phyloP scores from a whole-genome alignment of 2,797 vertebrate genomes.

The Acanthornis magna region DNA sequence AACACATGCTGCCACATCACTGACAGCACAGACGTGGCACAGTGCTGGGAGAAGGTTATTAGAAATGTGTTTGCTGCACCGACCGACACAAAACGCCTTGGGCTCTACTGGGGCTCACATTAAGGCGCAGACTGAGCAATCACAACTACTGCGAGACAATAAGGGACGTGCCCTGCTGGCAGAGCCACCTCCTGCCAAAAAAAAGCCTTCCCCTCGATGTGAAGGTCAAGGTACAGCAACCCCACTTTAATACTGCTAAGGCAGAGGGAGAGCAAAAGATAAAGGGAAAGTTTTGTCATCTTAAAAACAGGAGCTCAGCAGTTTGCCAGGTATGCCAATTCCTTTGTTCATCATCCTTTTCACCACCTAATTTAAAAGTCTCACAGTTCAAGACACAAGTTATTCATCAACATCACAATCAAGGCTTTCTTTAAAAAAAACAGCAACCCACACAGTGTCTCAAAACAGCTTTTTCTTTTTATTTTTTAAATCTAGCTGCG shows the following conservation, averaged over 20 bases:
- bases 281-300: constrained; percentile 1
- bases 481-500: not conserved
- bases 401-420: not conserved
- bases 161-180: not conserved
- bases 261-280: not conserved
- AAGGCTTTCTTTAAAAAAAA: not conserved
- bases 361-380: not conserved
- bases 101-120: not conserved
- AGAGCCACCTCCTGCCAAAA: not conserved
- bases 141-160: not conserved
- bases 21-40: not conserved
- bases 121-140: not conserved
- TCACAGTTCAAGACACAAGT: not conserved
- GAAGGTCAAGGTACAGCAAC: not conserved
- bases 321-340: not conserved
- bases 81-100: not conserved
- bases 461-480: not conserved
- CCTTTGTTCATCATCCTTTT: not conserved
- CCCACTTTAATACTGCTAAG: not conserved
- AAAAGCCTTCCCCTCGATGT: not conserved
- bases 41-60: not conserved
- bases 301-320: not conserved
- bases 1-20: not conserved
- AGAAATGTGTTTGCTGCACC: not conserved
- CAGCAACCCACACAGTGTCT: not conserved